These are phyloP conservation scores for Probaryconus sp. DNA, from an alignment of 1,140 invertebrate species.

Conservation along the genomic window DNA sequence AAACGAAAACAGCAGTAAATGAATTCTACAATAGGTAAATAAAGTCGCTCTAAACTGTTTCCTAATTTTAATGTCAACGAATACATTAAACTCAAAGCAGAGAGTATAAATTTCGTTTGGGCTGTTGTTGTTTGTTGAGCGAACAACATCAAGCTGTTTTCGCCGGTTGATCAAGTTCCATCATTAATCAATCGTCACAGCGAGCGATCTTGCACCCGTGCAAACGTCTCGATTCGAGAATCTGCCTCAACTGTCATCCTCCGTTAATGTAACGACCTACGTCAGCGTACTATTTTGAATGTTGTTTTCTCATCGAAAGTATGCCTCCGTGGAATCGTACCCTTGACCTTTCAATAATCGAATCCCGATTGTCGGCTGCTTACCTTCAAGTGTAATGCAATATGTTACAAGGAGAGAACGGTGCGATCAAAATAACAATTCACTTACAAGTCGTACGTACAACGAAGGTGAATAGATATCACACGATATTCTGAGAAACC, in stretches of 20 bases:
- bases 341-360: constrained; percentile 47
- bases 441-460: constrained; percentile 14
- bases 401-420: constrained; percentile 49
- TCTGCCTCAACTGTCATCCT: constrained; percentile 37
- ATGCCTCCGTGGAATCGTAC: constrained; percentile 7
- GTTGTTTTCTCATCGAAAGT: constrained; percentile 18
- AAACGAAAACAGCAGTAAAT: not conserved
- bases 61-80: constrained; percentile 16
- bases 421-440: constrained; percentile 18
- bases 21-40: not conserved
- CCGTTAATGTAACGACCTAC: constrained; percentile 19
- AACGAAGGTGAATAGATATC: constrained; percentile 32
- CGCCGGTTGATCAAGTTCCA: constrained; percentile 54
- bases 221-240: constrained; percentile 22
- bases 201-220: constrained; percentile 33
- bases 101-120: constrained; percentile 31
- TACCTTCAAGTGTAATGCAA: constrained; percentile 42
- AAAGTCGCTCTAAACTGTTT: not conserved
- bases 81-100: constrained; percentile 14
- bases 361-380: constrained; percentile 35
- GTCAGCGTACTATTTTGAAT: constrained; percentile 32
- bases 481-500: constrained; percentile 27
- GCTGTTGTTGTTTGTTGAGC: constrained; percentile 32
- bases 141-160: constrained; percentile 70
- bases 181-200: constrained; percentile 73